Conservation (phyloP, 2,888 invertebrate genomes). For the Escarpia spicata region DNA sequence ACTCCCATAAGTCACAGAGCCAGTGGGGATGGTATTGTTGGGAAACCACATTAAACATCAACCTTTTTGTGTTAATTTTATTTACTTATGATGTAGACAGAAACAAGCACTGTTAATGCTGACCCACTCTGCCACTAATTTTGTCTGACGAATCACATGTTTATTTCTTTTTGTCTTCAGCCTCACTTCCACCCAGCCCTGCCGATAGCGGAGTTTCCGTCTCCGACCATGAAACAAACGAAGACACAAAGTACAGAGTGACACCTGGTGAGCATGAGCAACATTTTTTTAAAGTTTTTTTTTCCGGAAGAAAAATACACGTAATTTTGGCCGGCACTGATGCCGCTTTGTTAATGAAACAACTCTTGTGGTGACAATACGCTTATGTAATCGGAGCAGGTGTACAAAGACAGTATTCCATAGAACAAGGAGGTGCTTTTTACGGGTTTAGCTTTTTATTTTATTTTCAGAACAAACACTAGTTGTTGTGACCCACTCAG, state of each 20-base stretch:
- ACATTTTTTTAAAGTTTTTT: neutral
- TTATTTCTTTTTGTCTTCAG: neutral
- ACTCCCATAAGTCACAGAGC: neutral
- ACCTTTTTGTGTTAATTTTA: neutral
- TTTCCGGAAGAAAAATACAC: neutral
- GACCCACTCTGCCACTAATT: neutral
- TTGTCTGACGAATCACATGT: neutral
- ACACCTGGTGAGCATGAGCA: slow-evolving; percentile 2
- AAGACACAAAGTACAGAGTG: neutral
- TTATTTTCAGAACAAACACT: neutral
- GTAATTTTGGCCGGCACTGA: neutral
- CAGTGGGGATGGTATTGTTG: neutral
- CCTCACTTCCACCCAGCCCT: slow-evolving; percentile 43
- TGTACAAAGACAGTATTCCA: neutral
- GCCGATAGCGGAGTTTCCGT: slow-evolving; percentile 43
- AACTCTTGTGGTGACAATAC: neutral
- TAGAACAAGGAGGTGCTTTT: too few relatives aligned
- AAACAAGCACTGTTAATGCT: neutral
- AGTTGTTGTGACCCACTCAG: neutral
- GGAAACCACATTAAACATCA: neutral
- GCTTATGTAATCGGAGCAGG: neutral
- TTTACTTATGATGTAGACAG: neutral
- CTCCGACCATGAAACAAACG: slow-evolving; percentile 39
- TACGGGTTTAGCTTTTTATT: neutral
- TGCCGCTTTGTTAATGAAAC: neutral